phyloP scores from a whole-genome alignment of 2,113 vertebrate species.

The Psittacus erithacus region DNA sequence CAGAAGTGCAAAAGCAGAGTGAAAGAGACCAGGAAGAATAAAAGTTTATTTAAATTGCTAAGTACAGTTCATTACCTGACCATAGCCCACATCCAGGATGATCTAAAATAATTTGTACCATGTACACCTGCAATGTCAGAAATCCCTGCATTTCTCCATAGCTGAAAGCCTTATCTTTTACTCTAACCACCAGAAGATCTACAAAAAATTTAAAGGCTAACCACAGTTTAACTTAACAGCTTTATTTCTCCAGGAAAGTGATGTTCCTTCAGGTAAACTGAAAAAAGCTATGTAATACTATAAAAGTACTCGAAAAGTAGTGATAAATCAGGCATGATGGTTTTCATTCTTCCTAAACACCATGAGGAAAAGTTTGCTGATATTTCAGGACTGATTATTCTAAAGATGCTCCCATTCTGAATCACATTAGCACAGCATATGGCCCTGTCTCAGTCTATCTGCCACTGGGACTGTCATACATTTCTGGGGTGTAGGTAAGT shows the following conservation, averaged over 20 bases:
- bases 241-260: slow-evolving; percentile 39
- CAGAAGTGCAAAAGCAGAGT: slow-evolving; percentile 68
- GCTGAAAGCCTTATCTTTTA: not conserved
- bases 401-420: not conserved
- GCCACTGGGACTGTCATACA: slow-evolving; percentile 86
- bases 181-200: not conserved
- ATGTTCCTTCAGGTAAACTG: slow-evolving; percentile 11
- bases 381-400: not conserved
- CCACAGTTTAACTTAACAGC: not conserved
- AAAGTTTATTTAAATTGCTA: slow-evolving; percentile 72
- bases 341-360: not conserved
- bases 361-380: not conserved
- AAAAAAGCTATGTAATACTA: slow-evolving; percentile 16
- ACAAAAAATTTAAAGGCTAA: slow-evolving; percentile 6
- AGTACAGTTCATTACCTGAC: slow-evolving; percentile 74
- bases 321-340: slow-evolving; percentile 16
- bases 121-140: not conserved
- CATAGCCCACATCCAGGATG: slow-evolving; percentile 37
- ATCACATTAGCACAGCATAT: not conserved
- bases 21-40: slow-evolving; percentile 54
- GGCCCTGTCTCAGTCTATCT: slow-evolving; percentile 62
- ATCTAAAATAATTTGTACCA: slow-evolving; percentile 23
- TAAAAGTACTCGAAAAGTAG: slow-evolving; percentile 15
- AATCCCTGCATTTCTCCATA: not conserved
- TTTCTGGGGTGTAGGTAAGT: slow-evolving; percentile 95